Evolutionary conservation across 2,113 vertebrate genomes (phyloP).

Genomic region (Paratilapia polleni): DNA sequence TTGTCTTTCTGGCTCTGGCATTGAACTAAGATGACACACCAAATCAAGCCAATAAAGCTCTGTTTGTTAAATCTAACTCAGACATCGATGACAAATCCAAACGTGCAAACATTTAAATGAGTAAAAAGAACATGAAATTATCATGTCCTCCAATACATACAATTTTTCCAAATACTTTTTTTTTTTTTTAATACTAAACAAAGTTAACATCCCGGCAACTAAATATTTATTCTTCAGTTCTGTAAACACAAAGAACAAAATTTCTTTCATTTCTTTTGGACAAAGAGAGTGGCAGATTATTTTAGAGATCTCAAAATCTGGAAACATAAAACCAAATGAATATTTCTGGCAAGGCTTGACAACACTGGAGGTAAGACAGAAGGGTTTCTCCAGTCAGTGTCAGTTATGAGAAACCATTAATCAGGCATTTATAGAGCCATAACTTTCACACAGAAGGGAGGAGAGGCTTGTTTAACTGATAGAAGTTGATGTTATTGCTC

Average conservation of each 20-base stretch:
- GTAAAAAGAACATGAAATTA: too few species aligned
- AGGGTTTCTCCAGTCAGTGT: neutral
- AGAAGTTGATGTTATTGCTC: neutral
- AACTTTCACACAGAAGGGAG: slow-evolving; percentile 4
- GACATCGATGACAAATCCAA: too few species aligned
- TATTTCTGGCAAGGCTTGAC: slow-evolving; percentile 1
- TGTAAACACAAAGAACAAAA: neutral
- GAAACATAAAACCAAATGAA: neutral
- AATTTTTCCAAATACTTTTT: too few species aligned
- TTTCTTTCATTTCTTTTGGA: neutral
- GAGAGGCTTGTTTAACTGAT: slow-evolving; percentile 4
- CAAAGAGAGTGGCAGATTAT: neutral
- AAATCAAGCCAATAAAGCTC: too few species aligned
- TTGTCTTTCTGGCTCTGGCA: too few species aligned
- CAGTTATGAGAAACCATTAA: neutral
- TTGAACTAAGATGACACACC: too few species aligned
- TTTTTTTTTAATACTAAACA: too few species aligned
- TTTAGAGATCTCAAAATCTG: neutral
- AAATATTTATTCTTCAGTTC: neutral
- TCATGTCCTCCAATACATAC: too few species aligned
- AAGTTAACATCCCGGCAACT: too few species aligned
- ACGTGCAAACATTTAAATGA: too few species aligned
- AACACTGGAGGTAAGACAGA: neutral
- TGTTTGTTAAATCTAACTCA: too few species aligned
- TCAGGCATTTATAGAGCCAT: neutral